Conservation (phyloP, 2,113 vertebrate genomes). For the Perccottus glenii region DNA sequence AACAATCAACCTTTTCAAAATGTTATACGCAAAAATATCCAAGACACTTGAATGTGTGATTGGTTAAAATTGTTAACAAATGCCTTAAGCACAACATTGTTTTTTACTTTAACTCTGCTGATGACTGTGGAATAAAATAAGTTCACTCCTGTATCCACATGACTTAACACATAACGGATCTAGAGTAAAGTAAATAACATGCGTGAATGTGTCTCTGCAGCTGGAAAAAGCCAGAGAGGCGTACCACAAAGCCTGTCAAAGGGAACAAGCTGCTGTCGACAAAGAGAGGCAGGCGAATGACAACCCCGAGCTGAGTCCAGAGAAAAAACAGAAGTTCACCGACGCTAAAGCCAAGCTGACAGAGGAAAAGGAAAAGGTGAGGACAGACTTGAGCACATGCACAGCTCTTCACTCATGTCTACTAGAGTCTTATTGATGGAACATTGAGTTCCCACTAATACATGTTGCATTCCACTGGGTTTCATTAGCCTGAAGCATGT, state of each 20-base stretch:
- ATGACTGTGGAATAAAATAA: not conserved
- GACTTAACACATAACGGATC: not conserved
- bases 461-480: constrained; percentile 6
- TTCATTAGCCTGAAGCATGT: constrained; percentile 16
- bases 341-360: constrained; percentile 67
- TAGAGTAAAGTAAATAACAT: not conserved
- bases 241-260: constrained; percentile 79
- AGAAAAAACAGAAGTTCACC: constrained; percentile 76
- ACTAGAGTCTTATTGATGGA: constrained; percentile 4
- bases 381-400: constrained; percentile 18
- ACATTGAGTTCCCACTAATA: constrained; percentile 12
- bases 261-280: constrained; percentile 65
- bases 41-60: not conserved
- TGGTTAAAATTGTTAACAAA: not conserved
- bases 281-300: constrained; percentile 76
- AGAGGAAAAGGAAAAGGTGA: constrained; percentile 75
- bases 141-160: not conserved
- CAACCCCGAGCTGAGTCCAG: constrained; percentile 67
- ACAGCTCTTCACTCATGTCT: not conserved
- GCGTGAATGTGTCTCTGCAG: constrained; percentile 59
- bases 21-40: too few relatives aligned
- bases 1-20: too few relatives aligned
- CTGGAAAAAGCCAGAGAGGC: constrained; percentile 73
- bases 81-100: not conserved
- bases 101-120: not conserved